Percentiles rank a stretch among this genome's conserved stretches.
These are phyloP conservation scores for Varanus salvator DNA, from an alignment of 2,113 vertebrate species.

Conservation along the genomic window DNA sequence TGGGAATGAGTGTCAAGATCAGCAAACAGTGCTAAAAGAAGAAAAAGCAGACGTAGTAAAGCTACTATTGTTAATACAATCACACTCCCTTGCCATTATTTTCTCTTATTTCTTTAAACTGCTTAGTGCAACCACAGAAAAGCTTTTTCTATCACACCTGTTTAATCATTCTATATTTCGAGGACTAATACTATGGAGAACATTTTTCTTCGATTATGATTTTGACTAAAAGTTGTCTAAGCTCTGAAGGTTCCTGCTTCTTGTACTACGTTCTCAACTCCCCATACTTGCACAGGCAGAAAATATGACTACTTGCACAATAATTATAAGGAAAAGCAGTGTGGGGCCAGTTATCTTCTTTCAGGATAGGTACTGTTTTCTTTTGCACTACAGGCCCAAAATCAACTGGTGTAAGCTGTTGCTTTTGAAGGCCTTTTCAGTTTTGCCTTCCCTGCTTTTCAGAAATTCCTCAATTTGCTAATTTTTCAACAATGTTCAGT, in stretches of 20 bases:
- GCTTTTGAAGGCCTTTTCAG: too few species aligned
- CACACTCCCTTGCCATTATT: fast-evolving
- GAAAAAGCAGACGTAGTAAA: neutral
- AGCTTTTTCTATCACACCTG: neutral
- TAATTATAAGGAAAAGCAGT: neutral
- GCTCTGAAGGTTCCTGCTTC: neutral
- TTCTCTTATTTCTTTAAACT: neutral
- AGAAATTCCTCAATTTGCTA: neutral
- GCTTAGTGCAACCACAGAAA: neutral
- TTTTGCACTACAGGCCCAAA: neutral
- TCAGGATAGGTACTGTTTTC: neutral
- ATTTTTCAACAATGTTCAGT: neutral
- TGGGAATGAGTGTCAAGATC: slow-evolving; percentile 86
- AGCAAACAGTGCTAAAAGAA: slow-evolving; percentile 86
- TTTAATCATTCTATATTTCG: neutral
- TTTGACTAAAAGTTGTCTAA: neutral
- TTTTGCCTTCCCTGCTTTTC: neutral
- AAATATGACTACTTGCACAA: neutral
- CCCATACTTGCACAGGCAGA: neutral
- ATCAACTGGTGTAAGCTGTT: neutral
- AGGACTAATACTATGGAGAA: neutral
- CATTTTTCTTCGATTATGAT: neutral
- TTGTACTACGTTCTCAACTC: too few species aligned
- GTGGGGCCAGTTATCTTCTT: neutral
- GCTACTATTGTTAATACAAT: neutral